Evolutionary conservation across 2,888 invertebrate species (phyloP), one percentile per base, ranked within the genome.

Genomic region (Drepana falcataria): DNA sequence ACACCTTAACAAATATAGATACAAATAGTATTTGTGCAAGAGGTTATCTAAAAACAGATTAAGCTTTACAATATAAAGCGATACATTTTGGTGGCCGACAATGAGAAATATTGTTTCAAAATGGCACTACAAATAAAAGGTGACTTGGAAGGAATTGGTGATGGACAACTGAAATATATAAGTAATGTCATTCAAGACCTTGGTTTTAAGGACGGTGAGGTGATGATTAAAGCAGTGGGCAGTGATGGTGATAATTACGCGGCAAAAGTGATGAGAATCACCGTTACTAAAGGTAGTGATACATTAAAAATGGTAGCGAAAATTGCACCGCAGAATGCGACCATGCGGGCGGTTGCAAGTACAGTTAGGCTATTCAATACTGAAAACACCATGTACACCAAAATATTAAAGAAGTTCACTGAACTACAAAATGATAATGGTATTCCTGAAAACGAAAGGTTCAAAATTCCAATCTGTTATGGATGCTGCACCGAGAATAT

Each of bases 301-400:
- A 56, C 52, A 2, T 67, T 77, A n/a, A 73, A 69, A 52, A 77
- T 77, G 61, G 60, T 80, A 2, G 75, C 65, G 0, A 80, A 80
- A 59, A 48, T 76, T 48, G 77, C 79, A 35, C 69, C 77, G 0
- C 47, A 51, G 2, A 21, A 48, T 2, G 68, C 68, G 58, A 33
- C 48, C 2, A 2, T 64, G 2, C 59, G 75, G 59, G 7, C 52
- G 2, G 34, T 51, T 5, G 55, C 57, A 47, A 63, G 65, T 0
- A 65, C 64, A 9, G 54, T 34, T 6, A 0, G 47, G 2, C 2
- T 69, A n/a, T 78, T 76, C 49, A 58, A 53, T 2, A 81, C 79
- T 52, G 80, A 81, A 61, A 61, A 59, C 21, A 47, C 62, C 0
- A 69, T 80, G 65, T 81, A 80, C 54, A 66, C 60, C 0, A 59